Evolutionary conservation across 2,797 vertebrate species (phyloP).

Genomic region (Pristis pectinata): DNA sequence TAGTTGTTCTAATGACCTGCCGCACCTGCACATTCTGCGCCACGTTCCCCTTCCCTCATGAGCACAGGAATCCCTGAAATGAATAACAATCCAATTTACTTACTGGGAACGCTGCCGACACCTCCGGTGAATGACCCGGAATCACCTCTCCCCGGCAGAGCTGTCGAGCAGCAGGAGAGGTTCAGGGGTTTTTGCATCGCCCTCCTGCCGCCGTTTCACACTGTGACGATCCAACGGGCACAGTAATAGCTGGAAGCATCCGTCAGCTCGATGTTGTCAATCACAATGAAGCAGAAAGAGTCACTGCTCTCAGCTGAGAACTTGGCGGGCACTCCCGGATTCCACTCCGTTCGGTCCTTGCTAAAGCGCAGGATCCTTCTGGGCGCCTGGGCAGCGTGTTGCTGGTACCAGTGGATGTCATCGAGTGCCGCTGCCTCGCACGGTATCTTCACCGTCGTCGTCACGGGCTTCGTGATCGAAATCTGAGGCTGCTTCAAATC

Average conservation of each 20-base stretch:
- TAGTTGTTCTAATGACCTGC: too few relatives aligned
- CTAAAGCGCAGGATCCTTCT: neutral
- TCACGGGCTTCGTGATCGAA: neutral
- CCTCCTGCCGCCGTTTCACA: neutral
- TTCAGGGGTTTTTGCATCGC: neutral
- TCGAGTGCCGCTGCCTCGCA: neutral
- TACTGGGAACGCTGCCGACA: too few relatives aligned
- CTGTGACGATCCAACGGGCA: constrained; percentile 16
- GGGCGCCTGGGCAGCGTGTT: too few relatives aligned
- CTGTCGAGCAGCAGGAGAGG: neutral
- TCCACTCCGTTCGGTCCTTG: neutral
- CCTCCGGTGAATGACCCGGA: too few relatives aligned
- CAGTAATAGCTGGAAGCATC: constrained; percentile 32
- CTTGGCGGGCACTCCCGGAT: neutral
- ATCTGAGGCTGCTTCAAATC: neutral
- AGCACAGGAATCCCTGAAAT: too few relatives aligned
- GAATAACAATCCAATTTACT: too few relatives aligned
- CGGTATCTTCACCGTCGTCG: neutral
- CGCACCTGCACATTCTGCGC: too few relatives aligned
- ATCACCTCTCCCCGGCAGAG: too few relatives aligned
- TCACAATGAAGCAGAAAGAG: neutral
- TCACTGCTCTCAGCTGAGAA: constrained; percentile 18
- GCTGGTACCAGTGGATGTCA: constrained; percentile 17
- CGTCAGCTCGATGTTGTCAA: neutral
- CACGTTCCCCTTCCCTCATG: too few relatives aligned